Percentiles rank a stretch among this genome's conserved stretches.
Conservation (phyloP, 2,113 vertebrate genomes). For the Orientallactaga bullata region DNA sequence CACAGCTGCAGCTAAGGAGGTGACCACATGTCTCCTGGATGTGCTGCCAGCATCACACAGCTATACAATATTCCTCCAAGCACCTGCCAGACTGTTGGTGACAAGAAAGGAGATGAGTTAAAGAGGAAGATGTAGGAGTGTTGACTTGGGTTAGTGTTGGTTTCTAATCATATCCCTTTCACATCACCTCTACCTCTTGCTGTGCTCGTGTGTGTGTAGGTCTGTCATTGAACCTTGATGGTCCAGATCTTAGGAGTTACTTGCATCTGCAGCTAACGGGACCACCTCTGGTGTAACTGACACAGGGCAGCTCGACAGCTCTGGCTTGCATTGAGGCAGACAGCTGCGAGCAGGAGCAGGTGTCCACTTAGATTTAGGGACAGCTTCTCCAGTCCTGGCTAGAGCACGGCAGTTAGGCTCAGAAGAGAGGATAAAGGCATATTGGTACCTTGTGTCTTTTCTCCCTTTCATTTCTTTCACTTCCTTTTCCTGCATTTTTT, state of each 20-base stretch:
- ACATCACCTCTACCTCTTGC: not conserved
- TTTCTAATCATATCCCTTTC: not conserved
- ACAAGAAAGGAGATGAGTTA: not conserved
- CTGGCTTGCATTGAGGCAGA: not conserved
- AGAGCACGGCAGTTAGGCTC: not conserved
- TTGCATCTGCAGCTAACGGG: not conserved
- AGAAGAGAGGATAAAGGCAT: not conserved
- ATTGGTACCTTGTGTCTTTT: not conserved
- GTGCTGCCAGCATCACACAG: not conserved
- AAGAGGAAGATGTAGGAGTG: too few species aligned
- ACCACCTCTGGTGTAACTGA: not conserved
- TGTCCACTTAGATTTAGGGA: not conserved
- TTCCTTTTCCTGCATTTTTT: not conserved
- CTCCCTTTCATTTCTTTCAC: not conserved
- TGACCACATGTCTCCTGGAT: not conserved
- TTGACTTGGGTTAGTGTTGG: not conserved
- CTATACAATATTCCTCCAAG: too few species aligned
- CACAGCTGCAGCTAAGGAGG: not conserved
- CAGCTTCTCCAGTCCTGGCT: not conserved
- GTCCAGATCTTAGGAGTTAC: not conserved
- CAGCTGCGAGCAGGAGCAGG: not conserved
- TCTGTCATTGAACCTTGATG: not conserved
- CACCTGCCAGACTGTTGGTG: fast-evolving
- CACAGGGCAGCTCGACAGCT: not conserved
- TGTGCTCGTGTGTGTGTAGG: not conserved